Conservation (phyloP, 1,140 invertebrate species). For the Maniola jurtina region DNA sequence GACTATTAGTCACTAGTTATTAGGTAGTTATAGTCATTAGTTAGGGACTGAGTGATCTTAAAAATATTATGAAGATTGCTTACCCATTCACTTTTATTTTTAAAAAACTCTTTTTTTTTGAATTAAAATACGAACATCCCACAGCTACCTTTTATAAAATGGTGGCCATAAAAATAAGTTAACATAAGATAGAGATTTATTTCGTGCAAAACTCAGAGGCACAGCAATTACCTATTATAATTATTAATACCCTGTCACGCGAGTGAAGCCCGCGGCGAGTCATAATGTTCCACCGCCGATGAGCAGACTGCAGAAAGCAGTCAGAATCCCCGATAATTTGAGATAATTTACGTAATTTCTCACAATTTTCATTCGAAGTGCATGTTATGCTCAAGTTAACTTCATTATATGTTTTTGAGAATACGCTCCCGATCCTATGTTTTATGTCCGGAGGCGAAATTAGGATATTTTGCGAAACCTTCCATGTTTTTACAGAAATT, state of each 20-base stretch:
- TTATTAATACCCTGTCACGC: conserved; percentile 68
- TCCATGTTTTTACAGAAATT: conserved; percentile 22
- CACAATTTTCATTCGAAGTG: conserved; percentile 65
- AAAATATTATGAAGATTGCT: neutral
- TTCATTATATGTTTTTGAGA: conserved; percentile 55
- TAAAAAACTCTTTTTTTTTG: neutral
- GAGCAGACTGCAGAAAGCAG: conserved; percentile 47
- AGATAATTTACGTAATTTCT: conserved; percentile 70
- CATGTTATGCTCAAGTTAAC: conserved; percentile 59
- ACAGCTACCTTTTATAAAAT: conserved; percentile 15
- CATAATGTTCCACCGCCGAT: conserved; percentile 53
- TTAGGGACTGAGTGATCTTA: neutral
- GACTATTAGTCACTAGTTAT: no score
- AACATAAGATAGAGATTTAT: conserved; percentile 43
- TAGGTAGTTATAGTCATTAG: no score
- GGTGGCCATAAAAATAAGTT: conserved; percentile 24
- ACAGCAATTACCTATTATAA: conserved; percentile 52
- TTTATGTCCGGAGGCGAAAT: conserved; percentile 40
- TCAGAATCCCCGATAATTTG: conserved; percentile 67
- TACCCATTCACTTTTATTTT: neutral
- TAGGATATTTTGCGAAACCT: conserved; percentile 18
- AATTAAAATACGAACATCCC: conserved; percentile 6
- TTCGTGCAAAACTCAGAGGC: conserved; percentile 38
- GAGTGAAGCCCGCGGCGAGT: conserved; percentile 43
- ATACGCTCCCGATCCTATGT: conserved; percentile 53